phyloP scores from a whole-genome alignment of 2,797 vertebrate genomes.

The Dromococcyx pavoninus region DNA sequence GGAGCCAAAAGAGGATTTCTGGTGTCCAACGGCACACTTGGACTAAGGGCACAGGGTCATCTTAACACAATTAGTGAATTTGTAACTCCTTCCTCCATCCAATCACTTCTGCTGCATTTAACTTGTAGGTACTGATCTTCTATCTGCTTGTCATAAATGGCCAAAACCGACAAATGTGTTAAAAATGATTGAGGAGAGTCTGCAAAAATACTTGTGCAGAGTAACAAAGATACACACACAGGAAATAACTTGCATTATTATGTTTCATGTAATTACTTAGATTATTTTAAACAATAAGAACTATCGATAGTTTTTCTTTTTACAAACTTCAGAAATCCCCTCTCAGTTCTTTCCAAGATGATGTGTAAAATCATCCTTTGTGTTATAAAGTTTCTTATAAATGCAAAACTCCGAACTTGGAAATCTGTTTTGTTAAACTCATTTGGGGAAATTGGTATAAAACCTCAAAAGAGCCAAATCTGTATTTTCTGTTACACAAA shows the following conservation, averaged over 20 bases:
- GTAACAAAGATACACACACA: not conserved
- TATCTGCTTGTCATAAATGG: not conserved
- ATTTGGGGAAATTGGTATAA: not conserved
- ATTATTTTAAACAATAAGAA: not conserved
- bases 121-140: not conserved
- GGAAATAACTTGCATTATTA: not conserved
- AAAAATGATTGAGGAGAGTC: not conserved
- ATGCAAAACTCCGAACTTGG: not conserved
- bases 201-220: not conserved
- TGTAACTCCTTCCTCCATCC: not conserved
- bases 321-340: not conserved
- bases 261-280: not conserved
- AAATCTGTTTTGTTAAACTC: not conserved
- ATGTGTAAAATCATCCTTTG: not conserved
- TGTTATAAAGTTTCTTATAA: not conserved
- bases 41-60: not conserved
- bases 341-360: not conserved
- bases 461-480: not conserved
- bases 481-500: constrained; percentile 1
- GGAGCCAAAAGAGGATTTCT: not conserved
- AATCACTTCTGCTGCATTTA: not conserved
- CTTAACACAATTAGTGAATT: not conserved
- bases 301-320: not conserved
- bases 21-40: not conserved
- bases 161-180: not conserved